Evolutionary conservation across 2,797 vertebrate genomes (phyloP), one percentile per base, ranked within the genome.

Genomic region (Siniperca obscura): DNA sequence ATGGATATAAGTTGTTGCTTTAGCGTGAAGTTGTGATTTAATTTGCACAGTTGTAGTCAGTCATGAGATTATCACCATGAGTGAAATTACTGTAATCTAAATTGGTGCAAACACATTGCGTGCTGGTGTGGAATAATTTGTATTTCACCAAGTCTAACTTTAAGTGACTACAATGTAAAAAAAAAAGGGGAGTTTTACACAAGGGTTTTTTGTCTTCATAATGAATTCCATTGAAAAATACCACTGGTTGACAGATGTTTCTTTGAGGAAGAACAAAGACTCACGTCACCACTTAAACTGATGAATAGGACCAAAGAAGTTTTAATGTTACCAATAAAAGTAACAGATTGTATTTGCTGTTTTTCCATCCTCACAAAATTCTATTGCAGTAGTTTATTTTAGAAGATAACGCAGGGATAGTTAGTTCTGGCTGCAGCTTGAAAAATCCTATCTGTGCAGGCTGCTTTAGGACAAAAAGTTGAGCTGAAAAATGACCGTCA

Each of bases 401-500:
- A 13, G 19, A 72, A 4, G 21, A 42, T 65, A 52, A 66, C n/a
- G 16, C 21, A 65, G 40, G 8, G 5, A 71, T 13, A 21, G 11
- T 71, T 56, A 22, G 27, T 61, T 36, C 11, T 30, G 5, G 64
- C 66, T 27, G 68, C 55, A 62, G 64, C 57, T 72, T 4, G 40
- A 80, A 61, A 74, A 77, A 30, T 68, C 36, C 34, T 57, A 1
- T 60, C 56, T 48, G 59, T 44, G 69, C 61, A 44, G 77, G 73
- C 46, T 6, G 3, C 25, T 44, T 81, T 38, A 69, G 83, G 86
- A 86, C 44, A 70, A 30, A 84, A 83, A 66, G 67, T 81, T 70
- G 22, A 81, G 80, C 60, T 69, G 36, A 80, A 86, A 86, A 84
- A 70, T 62, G 65, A 61, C 74, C 19, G 69, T 90, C 86, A 81